These are phyloP conservation scores for Harpagoxenus sublaevis DNA, from an alignment of 2,888 invertebrate genomes.

Conservation along the genomic window DNA sequence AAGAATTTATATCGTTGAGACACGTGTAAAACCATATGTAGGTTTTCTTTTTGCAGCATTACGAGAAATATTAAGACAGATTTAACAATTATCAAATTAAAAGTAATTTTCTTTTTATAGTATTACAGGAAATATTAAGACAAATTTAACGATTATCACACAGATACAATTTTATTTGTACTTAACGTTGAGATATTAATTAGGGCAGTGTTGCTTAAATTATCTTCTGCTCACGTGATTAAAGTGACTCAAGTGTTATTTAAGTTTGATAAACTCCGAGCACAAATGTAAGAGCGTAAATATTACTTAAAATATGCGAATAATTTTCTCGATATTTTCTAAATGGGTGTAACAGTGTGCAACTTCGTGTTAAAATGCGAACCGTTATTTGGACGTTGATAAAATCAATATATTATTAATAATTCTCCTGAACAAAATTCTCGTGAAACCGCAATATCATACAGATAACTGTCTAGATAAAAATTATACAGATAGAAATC, in stretches of 20 bases:
- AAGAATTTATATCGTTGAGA: constrained; percentile 17
- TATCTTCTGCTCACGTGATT: neutral
- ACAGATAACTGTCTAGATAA: neutral
- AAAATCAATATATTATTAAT: constrained; percentile 13
- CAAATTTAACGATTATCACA: neutral
- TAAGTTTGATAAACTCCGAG: constrained; percentile 8
- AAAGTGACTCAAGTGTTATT: constrained; percentile 12
- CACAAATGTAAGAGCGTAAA: neutral
- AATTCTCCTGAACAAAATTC: constrained; percentile 6
- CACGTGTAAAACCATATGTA: neutral
- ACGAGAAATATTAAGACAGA: neutral
- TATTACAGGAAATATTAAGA: neutral
- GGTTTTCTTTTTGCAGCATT: neutral
- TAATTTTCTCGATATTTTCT: neutral
- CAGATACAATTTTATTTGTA: neutral
- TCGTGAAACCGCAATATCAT: neutral
- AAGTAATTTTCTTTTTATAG: neutral
- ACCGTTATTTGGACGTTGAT: neutral
- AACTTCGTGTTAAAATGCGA: neutral
- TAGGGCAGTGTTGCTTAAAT: neutral
- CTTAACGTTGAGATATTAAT: neutral
- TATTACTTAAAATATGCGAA: neutral
- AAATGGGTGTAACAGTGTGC: neutral
- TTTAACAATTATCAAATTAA: neutral
- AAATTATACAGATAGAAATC: neutral